Conservation (phyloP, 2,797 vertebrate species). For the Lates japonicus region DNA sequence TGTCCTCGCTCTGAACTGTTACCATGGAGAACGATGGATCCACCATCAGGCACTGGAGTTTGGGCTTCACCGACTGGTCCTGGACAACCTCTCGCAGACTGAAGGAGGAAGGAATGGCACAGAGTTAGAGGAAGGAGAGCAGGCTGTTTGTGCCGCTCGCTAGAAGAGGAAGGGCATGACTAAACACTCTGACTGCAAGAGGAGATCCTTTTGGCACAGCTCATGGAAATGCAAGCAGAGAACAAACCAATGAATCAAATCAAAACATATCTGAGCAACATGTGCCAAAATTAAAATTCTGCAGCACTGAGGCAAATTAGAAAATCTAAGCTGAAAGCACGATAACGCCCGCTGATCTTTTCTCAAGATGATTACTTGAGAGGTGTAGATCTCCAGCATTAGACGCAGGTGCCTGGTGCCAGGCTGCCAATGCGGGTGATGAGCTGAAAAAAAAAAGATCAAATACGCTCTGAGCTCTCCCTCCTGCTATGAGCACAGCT, state of each 20-base stretch:
- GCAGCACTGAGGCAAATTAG: constrained; percentile 27
- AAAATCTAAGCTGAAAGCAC: constrained; percentile 49
- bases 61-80: constrained; percentile 91
- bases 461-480: constrained; percentile 41
- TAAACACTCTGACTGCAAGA: constrained; percentile 62
- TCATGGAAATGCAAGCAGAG: constrained; percentile 62
- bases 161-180: constrained; percentile 41
- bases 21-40: constrained; percentile 96
- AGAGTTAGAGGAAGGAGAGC: constrained; percentile 47
- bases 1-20: constrained; percentile 95
- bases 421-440: constrained; percentile 48
- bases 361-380: constrained; percentile 55
- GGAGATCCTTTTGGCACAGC: constrained; percentile 63
- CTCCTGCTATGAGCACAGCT: constrained; percentile 63
- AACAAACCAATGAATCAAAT: constrained; percentile 75
- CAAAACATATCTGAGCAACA: constrained; percentile 49
- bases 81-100: constrained; percentile 93
- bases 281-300: constrained; percentile 33
- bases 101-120: constrained; percentile 44
- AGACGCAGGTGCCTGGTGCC: no score
- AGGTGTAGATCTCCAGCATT: constrained; percentile 44
- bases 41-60: constrained; percentile 93
- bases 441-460: constrained; percentile 60
- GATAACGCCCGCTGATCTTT: constrained; percentile 33
- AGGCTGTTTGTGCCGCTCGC: constrained; percentile 31